Base-by-base conservation (phyloP, 1,140 invertebrate genomes). In the Zaprionus tsacasi region DNA sequence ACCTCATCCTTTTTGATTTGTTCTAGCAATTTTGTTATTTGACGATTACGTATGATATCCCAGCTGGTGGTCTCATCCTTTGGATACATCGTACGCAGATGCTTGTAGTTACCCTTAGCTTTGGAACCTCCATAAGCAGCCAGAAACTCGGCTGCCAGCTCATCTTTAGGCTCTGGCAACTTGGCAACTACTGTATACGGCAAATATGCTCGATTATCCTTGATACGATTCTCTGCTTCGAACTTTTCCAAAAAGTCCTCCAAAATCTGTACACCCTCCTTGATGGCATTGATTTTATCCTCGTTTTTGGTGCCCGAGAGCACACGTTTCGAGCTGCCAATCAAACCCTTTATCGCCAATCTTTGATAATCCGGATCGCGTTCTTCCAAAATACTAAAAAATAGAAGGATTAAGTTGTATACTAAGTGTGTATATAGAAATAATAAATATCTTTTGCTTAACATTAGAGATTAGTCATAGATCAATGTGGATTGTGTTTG, bases 311-410 rank as follows among this genome's bases (percentile, higher is more conserved):
- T 95, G 55, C 95, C 95, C 93, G 92, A 94, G 2, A 95, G 87
- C 7, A 95, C 94, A 35, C 95, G 92, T 77, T 95, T 95, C 0
- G 95, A 95, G 56, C 95, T 93, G 2, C 95, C 94, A 55, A 95
- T 94, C 3, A 95, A 90, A 6, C 95, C 95, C 81, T 95, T 95
- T 15, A 95, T 92, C 0, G 95, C 95, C 59, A 95, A 78, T 77
- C 93, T 94, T 88, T 95, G 95, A 85, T 95, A 95, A 64, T 95
- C 95, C 1, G 95, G 95, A 93, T 95, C 95, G 40, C 95, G 91
- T 3, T 94, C 95, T 80, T 95, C 93, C 63, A 95, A 91, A 86
- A 93, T 94, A 54, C 92, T 92, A 45, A 30, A 90, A 91, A 64
- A 48, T 1, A 35, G 17, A 2, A 7, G 17, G 6, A 7, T 13